Evolutionary conservation across 2,113 vertebrate genomes (phyloP).

Genomic region (Gasterosteus nipponicus): DNA sequence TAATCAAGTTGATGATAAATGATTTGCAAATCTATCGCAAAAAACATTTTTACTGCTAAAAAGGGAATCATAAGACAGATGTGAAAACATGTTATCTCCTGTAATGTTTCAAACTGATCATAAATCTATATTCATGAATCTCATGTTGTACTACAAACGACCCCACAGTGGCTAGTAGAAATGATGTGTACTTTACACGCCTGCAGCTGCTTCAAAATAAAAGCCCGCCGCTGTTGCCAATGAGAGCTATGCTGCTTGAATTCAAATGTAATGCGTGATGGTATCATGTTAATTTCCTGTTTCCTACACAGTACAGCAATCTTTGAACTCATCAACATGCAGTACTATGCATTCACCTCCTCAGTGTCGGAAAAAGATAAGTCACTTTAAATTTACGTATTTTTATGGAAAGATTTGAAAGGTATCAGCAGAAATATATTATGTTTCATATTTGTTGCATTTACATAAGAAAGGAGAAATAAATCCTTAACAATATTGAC

Average conservation of each 20-base stretch:
- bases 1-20: neutral
- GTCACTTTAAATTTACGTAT: neutral
- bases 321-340: neutral
- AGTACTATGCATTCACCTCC: neutral
- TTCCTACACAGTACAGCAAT: neutral
- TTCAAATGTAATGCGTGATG: neutral
- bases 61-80: neutral
- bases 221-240: neutral
- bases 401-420: neutral
- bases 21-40: neutral
- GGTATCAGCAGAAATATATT: neutral
- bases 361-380: neutral
- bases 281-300: neutral
- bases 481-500: neutral
- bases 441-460: neutral
- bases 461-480: neutral
- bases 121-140: neutral
- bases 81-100: neutral
- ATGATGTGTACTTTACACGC: neutral
- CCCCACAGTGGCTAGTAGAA: neutral
- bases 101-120: neutral
- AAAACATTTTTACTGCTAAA: neutral
- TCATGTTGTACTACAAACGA: neutral
- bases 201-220: conserved; percentile 13
- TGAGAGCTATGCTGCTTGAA: conserved; percentile 1